Evolutionary conservation across 1,140 invertebrate species (phyloP), one percentile per base, ranked within the genome.

Genomic region (Octopus bimaculoides): DNA sequence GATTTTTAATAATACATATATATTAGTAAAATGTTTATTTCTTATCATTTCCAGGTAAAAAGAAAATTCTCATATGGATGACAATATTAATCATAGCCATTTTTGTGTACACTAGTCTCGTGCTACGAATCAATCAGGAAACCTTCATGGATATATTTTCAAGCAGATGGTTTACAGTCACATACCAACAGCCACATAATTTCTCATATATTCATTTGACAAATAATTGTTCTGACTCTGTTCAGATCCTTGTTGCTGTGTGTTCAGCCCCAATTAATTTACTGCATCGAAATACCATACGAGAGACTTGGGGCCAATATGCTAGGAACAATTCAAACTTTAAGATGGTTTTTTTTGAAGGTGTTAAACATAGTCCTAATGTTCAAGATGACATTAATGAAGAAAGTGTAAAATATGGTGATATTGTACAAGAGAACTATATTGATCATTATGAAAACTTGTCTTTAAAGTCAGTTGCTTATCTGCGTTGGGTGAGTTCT

Each of bases 381-480:
- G 77, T 83, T 69, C 91, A 93, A 81, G 77, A 86, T 0, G 83
- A 85, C n/a, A 83, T 96, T 5, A 84, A 91, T 8, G 84, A 90
- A 54, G 95, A 96, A 87, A 92, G 92, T 84, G 83, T 83, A 2
- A 82, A 83, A 3, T 92, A 93, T 84, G 88, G 91, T 20, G 95
- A 96, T 86, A 91, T 96, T 79, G 91, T 96, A 69, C 94, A 95
- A 90, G 95, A 94, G 20, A 93, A 92, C 82, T 96, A 96, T 88
- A 80, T 91, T 14, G 95, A 96, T 90, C 91, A 92, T 52, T 96
- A 96, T 85, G 92, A 93, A 83, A 96, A 96, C 89, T 92, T 96
- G 89, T 95, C 95, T 1, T 95, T 95, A 84, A 96, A 96, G 88
- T 94, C 95, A 88, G 93, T 94, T 4, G 94, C 95, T 92, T 93